These are phyloP conservation scores for Capreolus pygargus DNA, from an alignment of 2,113 vertebrate species.

Conservation along the genomic window DNA sequence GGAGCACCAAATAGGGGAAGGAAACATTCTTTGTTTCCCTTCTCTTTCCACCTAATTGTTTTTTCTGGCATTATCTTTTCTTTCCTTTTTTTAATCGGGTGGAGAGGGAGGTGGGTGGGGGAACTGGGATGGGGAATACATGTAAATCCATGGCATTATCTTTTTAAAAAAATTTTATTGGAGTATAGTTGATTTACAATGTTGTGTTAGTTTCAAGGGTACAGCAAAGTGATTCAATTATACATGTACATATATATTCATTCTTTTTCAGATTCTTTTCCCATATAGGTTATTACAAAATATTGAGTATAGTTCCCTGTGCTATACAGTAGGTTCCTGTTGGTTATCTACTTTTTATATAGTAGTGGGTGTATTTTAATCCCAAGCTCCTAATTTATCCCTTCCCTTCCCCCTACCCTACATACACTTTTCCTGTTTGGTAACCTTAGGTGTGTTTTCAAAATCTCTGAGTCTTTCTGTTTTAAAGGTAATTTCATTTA, in stretches of 20 bases:
- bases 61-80: not conserved
- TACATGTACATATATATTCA: not conserved
- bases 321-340: not conserved
- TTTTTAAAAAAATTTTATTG: not conserved
- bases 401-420: not conserved
- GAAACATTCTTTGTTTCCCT: not conserved
- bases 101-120: no score
- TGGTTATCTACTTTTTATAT: not conserved
- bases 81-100: no score
- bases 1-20: not conserved
- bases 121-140: no score
- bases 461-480: not conserved
- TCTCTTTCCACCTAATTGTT: not conserved
- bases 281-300: not conserved
- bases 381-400: not conserved
- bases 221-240: not conserved
- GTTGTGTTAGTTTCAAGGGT: not conserved
- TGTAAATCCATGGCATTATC: not conserved
- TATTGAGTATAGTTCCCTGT: not conserved
- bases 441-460: not conserved
- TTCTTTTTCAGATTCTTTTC: not conserved
- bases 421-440: not conserved
- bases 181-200: not conserved
- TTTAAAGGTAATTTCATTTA: not conserved
- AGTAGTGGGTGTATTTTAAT: not conserved